Conservation (phyloP, 2,888 invertebrate species). For the Ischnus inquisitorius region DNA sequence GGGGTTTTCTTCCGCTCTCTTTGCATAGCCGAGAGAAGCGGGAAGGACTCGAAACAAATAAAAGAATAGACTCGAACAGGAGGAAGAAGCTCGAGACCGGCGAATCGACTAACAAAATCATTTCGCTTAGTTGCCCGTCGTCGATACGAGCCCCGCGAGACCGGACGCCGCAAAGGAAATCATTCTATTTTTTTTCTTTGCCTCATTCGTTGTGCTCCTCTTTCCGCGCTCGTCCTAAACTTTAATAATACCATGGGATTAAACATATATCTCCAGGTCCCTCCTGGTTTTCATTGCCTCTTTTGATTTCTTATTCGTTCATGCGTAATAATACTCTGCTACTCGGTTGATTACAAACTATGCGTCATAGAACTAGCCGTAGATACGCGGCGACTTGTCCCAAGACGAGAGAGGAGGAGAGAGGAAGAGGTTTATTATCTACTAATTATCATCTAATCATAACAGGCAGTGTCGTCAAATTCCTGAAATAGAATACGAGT, state of each 20-base stretch:
- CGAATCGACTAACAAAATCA: slow-evolving; percentile 64
- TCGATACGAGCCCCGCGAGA: slow-evolving; percentile 57
- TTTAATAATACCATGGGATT: slow-evolving; percentile 51
- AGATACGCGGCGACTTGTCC: slow-evolving; percentile 40
- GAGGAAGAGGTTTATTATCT: no score
- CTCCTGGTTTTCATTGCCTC: background rate
- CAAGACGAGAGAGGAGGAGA: background rate
- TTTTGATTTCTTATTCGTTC: background rate
- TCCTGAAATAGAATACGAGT: no score
- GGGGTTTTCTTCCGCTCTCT: background rate
- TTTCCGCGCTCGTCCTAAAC: slow-evolving; percentile 19
- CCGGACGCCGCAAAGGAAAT: slow-evolving; percentile 54
- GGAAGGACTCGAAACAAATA: background rate
- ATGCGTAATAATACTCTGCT: slow-evolving; percentile 9
- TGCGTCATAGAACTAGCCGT: slow-evolving; percentile 41
- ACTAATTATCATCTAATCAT: no score
- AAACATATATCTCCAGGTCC: slow-evolving; percentile 32
- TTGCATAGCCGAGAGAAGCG: background rate
- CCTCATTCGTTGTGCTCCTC: slow-evolving; percentile 1
- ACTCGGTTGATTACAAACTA: slow-evolving; percentile 2
- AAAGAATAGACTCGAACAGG: slow-evolving; percentile 2
- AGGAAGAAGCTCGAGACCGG: slow-evolving; percentile 48
- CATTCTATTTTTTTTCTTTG: slow-evolving; percentile 48
- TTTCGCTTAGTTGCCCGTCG: slow-evolving; percentile 58
- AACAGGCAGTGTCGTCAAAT: no score